Evolutionary conservation across 2,797 vertebrate genomes (phyloP), one percentile per base, ranked within the genome.

Genomic region (Artibeus jamaicensis): DNA sequence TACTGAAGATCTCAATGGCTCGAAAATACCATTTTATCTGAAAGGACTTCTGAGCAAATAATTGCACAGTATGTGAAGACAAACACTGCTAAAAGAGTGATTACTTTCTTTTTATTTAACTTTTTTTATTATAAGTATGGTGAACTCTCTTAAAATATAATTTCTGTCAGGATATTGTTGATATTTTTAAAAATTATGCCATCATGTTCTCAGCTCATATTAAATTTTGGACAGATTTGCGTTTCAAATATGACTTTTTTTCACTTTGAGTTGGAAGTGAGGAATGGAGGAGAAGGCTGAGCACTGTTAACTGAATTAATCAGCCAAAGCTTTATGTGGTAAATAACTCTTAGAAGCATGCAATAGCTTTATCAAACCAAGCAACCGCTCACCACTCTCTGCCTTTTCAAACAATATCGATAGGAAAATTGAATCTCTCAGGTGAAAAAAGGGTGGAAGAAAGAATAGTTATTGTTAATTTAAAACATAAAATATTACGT

Each of bases 181-280:
- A 82, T 79, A 74, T 67, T 79, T 79, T 24, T 2, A 1, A 57
- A 62, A 26, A 93, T 59, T 85, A 44, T 96, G 22, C 29, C 81
- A 81, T 76, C 34, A 24, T 83, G 50, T 46, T 95, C 48, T 96
- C 46, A 89, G 46, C n/a, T 87, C 77, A 55, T 76, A 70, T 48
- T 90, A 96, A 89, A 95, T 82, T 93, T 86, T 65, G 82, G 50
- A 42, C 87, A 87, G n/a, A 94, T 93, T 89, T 94, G 37, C 37
- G 5, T 93, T 94, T 95, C 65, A 96, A 86, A 89, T 77, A 53
- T 83, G 83, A 88, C 70, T 91, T 85, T 94, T 91, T 94, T 83
- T 42, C 50, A 88, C 32, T 73, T 91, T 89, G 71, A 57, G 22
- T 81, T 94, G 34, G n/a, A 87, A 92, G 68, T 95, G 67, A 85